Conservation (phyloP, 2,113 vertebrate species). For the Myotis lucifugus region DNA sequence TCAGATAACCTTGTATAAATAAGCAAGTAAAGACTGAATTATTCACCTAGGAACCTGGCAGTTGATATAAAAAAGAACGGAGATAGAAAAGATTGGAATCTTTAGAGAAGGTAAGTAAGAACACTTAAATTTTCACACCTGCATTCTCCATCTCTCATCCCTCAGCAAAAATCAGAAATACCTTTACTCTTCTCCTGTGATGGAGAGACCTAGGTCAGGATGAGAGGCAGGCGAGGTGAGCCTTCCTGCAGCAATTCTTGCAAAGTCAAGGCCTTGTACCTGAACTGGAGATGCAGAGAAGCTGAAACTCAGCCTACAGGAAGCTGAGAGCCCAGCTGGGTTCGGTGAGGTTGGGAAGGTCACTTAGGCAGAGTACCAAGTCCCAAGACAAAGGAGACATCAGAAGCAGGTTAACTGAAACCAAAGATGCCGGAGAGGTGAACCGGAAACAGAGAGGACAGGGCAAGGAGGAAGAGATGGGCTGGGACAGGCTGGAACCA, state of each 20-base stretch:
- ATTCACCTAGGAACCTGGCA: not conserved
- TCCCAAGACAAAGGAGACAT: not conserved
- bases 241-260: not conserved
- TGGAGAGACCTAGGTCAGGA: not conserved
- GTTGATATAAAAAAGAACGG: not conserved
- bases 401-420: not conserved
- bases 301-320: not conserved
- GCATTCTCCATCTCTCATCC: not conserved
- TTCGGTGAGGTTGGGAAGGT: not conserved
- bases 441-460: not conserved
- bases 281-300: not conserved
- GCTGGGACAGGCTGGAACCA: not conserved
- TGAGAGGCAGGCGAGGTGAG: not conserved
- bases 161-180: not conserved
- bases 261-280: not conserved
- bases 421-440: not conserved
- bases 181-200: not conserved
- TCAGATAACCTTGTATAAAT: not conserved
- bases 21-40: conserved; percentile 43
- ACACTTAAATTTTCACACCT: not conserved
- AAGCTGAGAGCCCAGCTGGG: not conserved
- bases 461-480: not conserved
- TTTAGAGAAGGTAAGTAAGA: not conserved
- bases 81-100: not conserved
- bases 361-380: not conserved